A percentile compares a stretch with the other conserved stretches of the same genome.
Conservation (phyloP, 64 coral and sea anemone species). For the Stichodactyla mertensii region DNA sequence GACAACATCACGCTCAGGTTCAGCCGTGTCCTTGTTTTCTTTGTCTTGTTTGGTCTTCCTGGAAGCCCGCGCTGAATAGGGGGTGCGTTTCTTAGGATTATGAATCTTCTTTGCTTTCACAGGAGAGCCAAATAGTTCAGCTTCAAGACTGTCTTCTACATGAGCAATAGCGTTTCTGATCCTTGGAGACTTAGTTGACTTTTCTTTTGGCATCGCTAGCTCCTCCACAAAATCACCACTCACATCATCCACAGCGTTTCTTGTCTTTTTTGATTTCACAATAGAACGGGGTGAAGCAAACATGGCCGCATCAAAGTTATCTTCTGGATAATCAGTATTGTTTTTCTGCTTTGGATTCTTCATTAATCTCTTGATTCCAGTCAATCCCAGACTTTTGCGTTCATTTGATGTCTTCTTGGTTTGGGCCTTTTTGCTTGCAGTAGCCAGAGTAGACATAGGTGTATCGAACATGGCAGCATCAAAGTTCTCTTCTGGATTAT, state of each 20-base stretch:
- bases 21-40: neutral
- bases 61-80: neutral
- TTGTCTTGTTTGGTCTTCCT: neutral
- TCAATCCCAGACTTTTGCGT: conserved; percentile 21
- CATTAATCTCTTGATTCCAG: conserved; percentile 9
- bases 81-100: neutral
- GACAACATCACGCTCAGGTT: neutral
- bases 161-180: conserved; percentile 28
- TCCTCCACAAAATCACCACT: neutral
- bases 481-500: conserved; percentile 30
- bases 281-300: conserved; percentile 25
- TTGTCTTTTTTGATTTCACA: conserved; percentile 25
- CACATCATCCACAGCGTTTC: conserved; percentile 17
- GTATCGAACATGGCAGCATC: conserved; percentile 15
- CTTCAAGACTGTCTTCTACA: conserved; percentile 20
- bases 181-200: conserved; percentile 24
- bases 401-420: neutral
- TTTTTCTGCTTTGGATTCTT: conserved; percentile 37
- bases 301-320: conserved; percentile 27
- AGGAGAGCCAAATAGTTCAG: conserved; percentile 32
- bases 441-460: neutral
- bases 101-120: neutral
- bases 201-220: conserved; percentile 12
- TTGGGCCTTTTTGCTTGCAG: neutral
- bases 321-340: conserved; percentile 6